Percentiles rank a stretch among this genome's conserved stretches.
Conservation (phyloP, 2,797 vertebrate species). For the Staurois parvus region DNA sequence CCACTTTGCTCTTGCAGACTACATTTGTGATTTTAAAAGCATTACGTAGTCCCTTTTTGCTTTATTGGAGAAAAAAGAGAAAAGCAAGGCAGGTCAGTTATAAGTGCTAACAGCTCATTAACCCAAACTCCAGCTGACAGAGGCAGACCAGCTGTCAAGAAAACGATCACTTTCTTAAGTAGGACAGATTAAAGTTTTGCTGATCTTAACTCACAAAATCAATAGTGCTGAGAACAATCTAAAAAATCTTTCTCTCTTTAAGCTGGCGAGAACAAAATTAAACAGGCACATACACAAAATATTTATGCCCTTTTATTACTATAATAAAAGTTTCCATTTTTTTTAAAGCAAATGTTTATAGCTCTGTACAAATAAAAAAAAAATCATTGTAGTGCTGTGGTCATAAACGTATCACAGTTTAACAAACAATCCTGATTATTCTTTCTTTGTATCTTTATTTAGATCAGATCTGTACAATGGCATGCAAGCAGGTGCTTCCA, state of each 20-base stretch:
- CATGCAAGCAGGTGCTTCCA: no score
- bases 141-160: slow-evolving; percentile 22
- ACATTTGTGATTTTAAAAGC: no score
- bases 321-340: no score
- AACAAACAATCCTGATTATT: no score
- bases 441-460: no score
- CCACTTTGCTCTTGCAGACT: no score
- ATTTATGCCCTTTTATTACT: no score
- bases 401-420: no score
- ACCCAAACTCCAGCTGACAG: background rate
- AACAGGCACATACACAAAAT: background rate
- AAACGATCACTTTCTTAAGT: slow-evolving; percentile 25
- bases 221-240: background rate
- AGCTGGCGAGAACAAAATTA: background rate
- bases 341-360: no score
- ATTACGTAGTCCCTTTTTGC: background rate
- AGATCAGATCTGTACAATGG: no score
- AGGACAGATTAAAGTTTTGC: slow-evolving; percentile 18
- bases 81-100: background rate
- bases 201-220: slow-evolving; percentile 19
- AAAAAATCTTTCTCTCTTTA: background rate
- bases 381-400: no score
- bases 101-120: background rate
- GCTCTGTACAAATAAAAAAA: no score
- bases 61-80: background rate